Evolutionary conservation across 92 coral and sea anemone species (phyloP), one percentile per base, ranked within the genome.

Genomic region (Blastomussa wellsi): DNA sequence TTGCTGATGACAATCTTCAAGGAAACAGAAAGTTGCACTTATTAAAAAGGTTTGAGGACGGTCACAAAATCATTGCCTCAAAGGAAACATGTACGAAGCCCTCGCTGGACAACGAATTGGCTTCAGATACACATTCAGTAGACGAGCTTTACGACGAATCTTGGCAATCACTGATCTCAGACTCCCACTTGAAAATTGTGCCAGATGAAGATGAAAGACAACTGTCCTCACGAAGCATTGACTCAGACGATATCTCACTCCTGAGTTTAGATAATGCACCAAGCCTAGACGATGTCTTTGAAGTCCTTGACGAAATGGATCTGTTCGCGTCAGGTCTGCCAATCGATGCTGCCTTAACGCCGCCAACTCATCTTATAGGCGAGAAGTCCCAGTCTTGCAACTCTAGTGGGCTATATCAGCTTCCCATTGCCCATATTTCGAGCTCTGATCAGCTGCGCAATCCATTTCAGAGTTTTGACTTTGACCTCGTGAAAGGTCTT

Each of bases 221-320:
- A 22, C 38, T 28, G 74, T 79, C 60, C 24, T 10, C 74, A 64
- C 62, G 47, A 2, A 80, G 84, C 32, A 10, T 80, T 44, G 73
- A 62, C 24, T 79, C 83, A 41, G 57, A n/a, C n/a, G n/a, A 79
- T 33, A 55, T 64, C 6, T 77, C 68, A 77, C 38, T n/a, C 59
- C 14, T 51, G 17, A n/a, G 51, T 9, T 19, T 39, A 47, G 72
- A 79, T 62, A 24, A 44, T 44, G 49, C 35, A 64, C 19, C 29
- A 19, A 38, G 72, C 15, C 74, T 79, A 6, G 57, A 62, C 15
- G 73, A 79, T 62, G 83, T 79, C 55, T 79, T 79, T 41, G 73
- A 79, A 14, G 74, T 80, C 20, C 75, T 65, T 36, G 69, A 82
- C 8, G 79, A 82, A n/a, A 82, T 52, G 51, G 76, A 57, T 26